A percentile compares a stretch with the other conserved stretches of the same genome.
Evolutionary conservation across 2,888 invertebrate genomes (phyloP).

Genomic region (Ennomos quercinarius): DNA sequence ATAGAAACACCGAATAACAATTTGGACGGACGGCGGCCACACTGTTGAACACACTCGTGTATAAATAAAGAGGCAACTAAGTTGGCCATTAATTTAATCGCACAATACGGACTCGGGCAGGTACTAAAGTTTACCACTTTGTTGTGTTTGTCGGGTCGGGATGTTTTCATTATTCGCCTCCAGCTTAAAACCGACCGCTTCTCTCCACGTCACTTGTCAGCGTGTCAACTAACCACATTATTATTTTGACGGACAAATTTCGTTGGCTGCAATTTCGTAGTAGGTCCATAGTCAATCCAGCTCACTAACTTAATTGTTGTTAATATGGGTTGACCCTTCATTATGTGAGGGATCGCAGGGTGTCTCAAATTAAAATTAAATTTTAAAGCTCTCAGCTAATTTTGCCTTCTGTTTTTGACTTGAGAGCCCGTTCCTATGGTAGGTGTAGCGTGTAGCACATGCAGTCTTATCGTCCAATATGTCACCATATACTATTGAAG

Average conservation of each 20-base stretch:
- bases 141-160: slow-evolving; percentile 11
- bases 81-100: slow-evolving; percentile 17
- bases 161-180: slow-evolving; percentile 14
- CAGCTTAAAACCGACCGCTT: not conserved
- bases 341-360: no score
- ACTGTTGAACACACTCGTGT: slow-evolving; percentile 2
- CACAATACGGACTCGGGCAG: slow-evolving; percentile 9
- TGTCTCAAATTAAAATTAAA: no score
- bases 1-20: not conserved
- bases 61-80: slow-evolving; percentile 9
- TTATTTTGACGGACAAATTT: not conserved
- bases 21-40: slow-evolving; percentile 2
- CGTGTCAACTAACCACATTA: slow-evolving; percentile 2
- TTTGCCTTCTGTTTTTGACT: no score
- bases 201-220: not conserved
- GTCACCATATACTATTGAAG: no score
- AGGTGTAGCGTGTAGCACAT: no score
- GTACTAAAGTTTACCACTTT: slow-evolving; percentile 15
- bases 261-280: not conserved
- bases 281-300: no score
- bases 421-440: no score
- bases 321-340: no score
- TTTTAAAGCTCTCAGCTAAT: no score
- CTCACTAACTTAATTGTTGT: no score
- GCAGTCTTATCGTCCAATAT: no score